phyloP scores from a whole-genome alignment of 2,113 vertebrate genomes.

The Callipepla californica region DNA sequence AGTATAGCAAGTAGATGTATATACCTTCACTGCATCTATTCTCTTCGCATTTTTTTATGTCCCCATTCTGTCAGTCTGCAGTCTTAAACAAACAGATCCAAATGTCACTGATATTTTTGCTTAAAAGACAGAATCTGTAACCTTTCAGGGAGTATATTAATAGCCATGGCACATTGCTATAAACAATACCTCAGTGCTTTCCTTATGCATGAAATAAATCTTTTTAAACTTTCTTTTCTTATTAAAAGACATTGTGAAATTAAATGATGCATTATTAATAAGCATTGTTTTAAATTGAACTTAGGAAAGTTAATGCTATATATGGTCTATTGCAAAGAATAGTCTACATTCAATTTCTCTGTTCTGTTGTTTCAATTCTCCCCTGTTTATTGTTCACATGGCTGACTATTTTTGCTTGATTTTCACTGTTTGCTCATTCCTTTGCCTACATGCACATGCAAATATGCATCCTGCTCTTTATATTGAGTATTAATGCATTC shows the following conservation, averaged over 20 bases:
- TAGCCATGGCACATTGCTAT: conserved; percentile 24
- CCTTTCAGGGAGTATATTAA: conserved; percentile 65
- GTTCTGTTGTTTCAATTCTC: neutral
- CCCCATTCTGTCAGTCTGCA: conserved; percentile 75
- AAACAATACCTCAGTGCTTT: neutral
- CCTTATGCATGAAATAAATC: neutral
- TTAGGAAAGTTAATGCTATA: neutral
- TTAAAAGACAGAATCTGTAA: conserved; percentile 60
- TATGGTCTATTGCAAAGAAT: neutral
- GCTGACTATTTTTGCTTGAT: neutral
- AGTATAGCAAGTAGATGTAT: neutral
- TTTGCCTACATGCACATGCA: neutral
- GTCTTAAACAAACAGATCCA: conserved; percentile 69
- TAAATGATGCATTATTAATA: conserved; percentile 45
- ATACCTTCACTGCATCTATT: conserved; percentile 5
- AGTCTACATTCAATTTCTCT: neutral
- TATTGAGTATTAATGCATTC: neutral
- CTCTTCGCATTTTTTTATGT: conserved; percentile 62
- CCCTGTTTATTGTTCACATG: neutral
- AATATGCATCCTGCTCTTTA: neutral
- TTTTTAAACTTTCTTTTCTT: conserved; percentile 2
- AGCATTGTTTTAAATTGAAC: conserved; percentile 6
- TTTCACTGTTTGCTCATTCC: neutral
- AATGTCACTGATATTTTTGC: conserved; percentile 71
- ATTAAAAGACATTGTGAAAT: conserved; percentile 18